A percentile compares a stretch with the other conserved stretches of the same genome.
Conservation (phyloP, 2,113 vertebrate species). For the Lamprologus callipterus region DNA sequence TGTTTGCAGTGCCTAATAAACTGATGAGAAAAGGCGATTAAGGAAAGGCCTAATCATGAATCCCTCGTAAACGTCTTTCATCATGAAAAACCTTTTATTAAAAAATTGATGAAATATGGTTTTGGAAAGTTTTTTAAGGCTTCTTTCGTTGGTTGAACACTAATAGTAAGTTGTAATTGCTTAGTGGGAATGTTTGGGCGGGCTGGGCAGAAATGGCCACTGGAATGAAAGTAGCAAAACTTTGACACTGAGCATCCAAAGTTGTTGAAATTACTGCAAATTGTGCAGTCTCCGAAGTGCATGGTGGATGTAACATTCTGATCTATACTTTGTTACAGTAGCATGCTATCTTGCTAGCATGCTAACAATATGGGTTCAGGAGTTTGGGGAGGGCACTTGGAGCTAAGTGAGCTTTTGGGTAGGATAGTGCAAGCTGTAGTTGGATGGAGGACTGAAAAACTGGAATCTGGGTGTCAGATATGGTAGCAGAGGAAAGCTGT, state of each 20-base stretch:
- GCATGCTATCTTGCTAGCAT: background rate
- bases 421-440: background rate
- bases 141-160: rapidly evolving
- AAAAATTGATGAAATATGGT: background rate
- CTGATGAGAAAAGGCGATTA: background rate
- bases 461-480: background rate
- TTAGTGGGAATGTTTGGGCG: background rate
- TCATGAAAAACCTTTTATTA: background rate
- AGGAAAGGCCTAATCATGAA: background rate
- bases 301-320: background rate
- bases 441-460: background rate
- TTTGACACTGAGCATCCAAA: background rate
- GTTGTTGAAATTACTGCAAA: background rate
- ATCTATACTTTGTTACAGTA: background rate
- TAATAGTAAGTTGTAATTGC: background rate
- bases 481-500: background rate
- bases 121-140: background rate
- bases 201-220: background rate
- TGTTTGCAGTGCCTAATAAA: background rate
- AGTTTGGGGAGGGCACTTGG: background rate
- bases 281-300: background rate
- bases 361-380: background rate
- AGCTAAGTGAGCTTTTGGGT: background rate
- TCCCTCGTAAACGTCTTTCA: background rate
- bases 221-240: background rate